Evolutionary conservation across 2,113 vertebrate species (phyloP).

Genomic region (Lophotis ruficrista): DNA sequence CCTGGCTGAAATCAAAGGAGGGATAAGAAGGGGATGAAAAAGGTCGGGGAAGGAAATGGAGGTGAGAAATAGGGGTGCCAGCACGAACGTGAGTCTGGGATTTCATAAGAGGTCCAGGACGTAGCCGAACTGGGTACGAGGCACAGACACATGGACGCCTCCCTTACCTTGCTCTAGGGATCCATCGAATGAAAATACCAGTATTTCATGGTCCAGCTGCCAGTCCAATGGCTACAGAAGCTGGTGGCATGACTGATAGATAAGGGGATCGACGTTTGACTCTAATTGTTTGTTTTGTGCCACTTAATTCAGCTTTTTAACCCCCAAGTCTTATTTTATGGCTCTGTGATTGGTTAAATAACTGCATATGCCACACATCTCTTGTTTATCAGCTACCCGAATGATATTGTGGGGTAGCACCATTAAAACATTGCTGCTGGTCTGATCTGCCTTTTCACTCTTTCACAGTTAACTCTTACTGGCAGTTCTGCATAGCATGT

Average conservation of each 20-base stretch:
- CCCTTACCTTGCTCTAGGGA: neutral
- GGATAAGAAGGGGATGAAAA: neutral
- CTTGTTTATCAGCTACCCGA: neutral
- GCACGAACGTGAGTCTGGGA: rapidly evolving
- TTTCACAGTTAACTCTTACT: neutral
- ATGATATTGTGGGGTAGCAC: neutral
- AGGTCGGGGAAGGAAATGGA: rapidly evolving
- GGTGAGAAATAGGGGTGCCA: neutral
- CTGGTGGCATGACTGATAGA: neutral
- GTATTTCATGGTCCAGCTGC: neutral
- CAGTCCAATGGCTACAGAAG: neutral
- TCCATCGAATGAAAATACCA: too few species aligned
- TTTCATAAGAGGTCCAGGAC: rapidly evolving
- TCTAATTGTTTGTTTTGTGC: neutral
- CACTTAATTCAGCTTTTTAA: neutral
- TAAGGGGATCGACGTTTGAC: neutral
- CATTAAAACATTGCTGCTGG: neutral
- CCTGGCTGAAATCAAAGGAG: neutral
- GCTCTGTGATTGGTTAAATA: neutral
- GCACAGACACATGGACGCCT: rapidly evolving
- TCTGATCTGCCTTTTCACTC: neutral
- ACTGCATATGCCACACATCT: neutral
- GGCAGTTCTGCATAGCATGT: neutral
- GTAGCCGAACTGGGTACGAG: rapidly evolving
- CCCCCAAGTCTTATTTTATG: neutral